Evolutionary conservation across 1,140 invertebrate genomes (phyloP), one percentile per base, ranked within the genome.

Genomic region (Drosophila cardini): DNA sequence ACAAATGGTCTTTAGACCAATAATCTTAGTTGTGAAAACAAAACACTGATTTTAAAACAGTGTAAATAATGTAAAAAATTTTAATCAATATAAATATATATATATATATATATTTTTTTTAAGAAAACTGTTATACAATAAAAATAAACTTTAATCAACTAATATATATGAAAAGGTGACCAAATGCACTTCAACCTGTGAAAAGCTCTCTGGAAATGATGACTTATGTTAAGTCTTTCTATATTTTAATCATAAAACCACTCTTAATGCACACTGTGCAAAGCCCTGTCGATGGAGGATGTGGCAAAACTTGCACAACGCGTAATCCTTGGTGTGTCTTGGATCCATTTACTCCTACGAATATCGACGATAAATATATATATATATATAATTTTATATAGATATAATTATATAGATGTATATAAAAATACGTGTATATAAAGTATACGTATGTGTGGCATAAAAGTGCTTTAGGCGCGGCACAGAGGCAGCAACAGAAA

Each of bases 401-500:
- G 32, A 76, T 46, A 71, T 21, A 56, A 11, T 62, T 42, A 72
- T 21, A 52, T 70, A 65, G 32, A 72, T 36, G 52, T 36, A 43
- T 50, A 56, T 70, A 18, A 16, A 56, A 55, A 61, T 52, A 73
- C 57, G 43, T 58, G 40, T 72, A 55, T 55, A 61, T 56, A 16
- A 42, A 40, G 36, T 56, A 45, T 13, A 63, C 52, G 61, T 76
- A 78, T 57, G 67, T 79, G 74, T 61, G 65, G 55, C 61, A 83
- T 71, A 72, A 79, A 76, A 84, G 62, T 42, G 78, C 77, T 78
- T 85, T 80, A 85, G 81, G 81, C 81, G 81, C 81, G 81, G 81
- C 81, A 85, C 65, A 74, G 69, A 80, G 63, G 7, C 50, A 36
- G 32, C 30, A 13, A 9, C 48, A 52, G 30, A n/a, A 8, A 16